These are phyloP conservation scores for Trachelus troglodyta DNA, from an alignment of 2,888 invertebrate genomes.

Conservation along the genomic window DNA sequence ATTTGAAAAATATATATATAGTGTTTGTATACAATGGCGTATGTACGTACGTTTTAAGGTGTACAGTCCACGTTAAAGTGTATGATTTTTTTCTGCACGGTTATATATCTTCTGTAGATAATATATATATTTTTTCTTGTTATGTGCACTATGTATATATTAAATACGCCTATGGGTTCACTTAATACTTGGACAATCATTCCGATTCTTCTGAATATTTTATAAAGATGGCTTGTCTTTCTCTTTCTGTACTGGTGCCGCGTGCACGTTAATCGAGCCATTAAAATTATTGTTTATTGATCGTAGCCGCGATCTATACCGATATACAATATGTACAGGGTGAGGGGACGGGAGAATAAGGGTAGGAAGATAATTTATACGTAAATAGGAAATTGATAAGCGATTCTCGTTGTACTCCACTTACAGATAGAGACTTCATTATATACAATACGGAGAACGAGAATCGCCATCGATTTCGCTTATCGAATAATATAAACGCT, in stretches of 20 bases:
- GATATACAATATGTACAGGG: background rate
- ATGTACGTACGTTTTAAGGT: conserved; percentile 13
- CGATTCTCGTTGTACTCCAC: background rate
- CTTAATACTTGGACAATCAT: conserved; percentile 1
- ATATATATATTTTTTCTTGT: background rate
- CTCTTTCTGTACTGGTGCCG: background rate
- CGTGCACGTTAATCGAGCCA: background rate
- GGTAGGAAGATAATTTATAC: background rate
- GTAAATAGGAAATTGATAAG: background rate
- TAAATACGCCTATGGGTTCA: background rate
- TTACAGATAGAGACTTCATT: background rate
- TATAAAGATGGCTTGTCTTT: background rate
- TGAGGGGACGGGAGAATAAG: background rate
- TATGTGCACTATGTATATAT: background rate
- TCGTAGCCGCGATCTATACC: background rate
- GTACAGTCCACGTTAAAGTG: background rate
- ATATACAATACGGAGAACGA: background rate
- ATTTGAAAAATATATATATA: conserved; percentile 43
- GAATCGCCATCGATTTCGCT: background rate
- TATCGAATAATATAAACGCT: background rate
- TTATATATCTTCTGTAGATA: background rate
- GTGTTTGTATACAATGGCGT: conserved; percentile 24
- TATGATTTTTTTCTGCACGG: background rate
- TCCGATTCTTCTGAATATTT: background rate
- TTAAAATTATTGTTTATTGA: background rate